Evolutionary conservation across 2,888 invertebrate genomes (phyloP).

Genomic region (Keiferia lycopersicella): DNA sequence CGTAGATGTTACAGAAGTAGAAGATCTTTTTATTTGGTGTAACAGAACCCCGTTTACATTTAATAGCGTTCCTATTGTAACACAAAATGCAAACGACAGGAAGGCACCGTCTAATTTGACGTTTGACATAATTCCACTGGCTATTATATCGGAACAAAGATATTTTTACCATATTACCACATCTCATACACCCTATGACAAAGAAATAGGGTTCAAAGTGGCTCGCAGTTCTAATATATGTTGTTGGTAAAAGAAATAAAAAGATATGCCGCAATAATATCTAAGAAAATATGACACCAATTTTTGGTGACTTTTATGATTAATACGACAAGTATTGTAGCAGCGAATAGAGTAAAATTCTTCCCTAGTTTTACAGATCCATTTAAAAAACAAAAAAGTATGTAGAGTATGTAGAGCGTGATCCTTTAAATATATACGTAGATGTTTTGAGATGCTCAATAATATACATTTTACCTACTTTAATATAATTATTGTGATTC

Average conservation of each 20-base stretch:
- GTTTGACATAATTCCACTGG: constrained; percentile 68
- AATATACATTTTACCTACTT: no score
- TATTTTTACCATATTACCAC: constrained; percentile 37
- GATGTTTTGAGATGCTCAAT: no score
- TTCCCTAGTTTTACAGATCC: no score
- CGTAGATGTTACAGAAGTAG: no score
- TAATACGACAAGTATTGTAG: not conserved
- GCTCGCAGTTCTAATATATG: not conserved
- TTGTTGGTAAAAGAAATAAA: not conserved
- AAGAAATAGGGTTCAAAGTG: constrained; percentile 8
- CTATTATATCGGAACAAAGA: constrained; percentile 59
- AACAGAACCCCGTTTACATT: constrained; percentile 44
- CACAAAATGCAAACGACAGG: constrained; percentile 71
- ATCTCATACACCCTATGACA: not conserved
- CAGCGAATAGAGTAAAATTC: no score
- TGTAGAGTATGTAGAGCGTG: no score
- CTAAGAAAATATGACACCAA: not conserved
- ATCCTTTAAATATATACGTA: no score
- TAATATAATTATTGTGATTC: no score
- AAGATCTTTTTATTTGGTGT: constrained; percentile 44
- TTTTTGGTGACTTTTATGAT: constrained; percentile 6
- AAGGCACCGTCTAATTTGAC: constrained; percentile 74
- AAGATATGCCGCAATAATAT: not conserved
- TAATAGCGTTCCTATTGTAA: constrained; percentile 67
- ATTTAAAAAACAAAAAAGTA: no score